Base-by-base conservation (phyloP, 2,797 vertebrate species). In the Octomys mimax region DNA sequence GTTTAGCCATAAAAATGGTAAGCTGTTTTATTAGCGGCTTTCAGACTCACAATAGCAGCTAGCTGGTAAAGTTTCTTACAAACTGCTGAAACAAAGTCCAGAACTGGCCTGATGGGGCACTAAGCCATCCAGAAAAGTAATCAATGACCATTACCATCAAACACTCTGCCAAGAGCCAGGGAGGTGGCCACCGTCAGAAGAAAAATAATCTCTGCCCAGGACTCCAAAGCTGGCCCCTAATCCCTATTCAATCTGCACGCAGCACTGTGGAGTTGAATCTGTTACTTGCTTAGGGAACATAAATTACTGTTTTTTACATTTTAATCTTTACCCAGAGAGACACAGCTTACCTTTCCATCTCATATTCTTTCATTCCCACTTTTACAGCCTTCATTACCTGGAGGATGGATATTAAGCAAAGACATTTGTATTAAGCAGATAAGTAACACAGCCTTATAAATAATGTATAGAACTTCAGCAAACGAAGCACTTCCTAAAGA, bases 301-400 rank as follows among this genome's bases (percentile, higher is more conserved):
- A 93, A 49, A 96, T 84, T 88, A 52, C 91, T 31, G 39, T 36
- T 73, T 86, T 42, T 70, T 73, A 95, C 96, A 94, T 91, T 97
- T 95, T 95, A 92, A 96, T 92, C 98, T 89, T 97, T 93, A 96
- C 73, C 78, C 88, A 57, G 92, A 96, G 90, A 97, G 97, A 97
- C 81, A 93, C 11, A 52, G 78, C 98, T 98, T 98, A 99, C 99
- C 99, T 99, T 96, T 99, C 99, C 99, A 99, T 98, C 98, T 99
- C 99, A 87, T 99, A 99, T 97, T 99, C 99, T 68, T 99, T 99
- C 98, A 99, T 98, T 87, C 99, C 99, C 39, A 99, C 98, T 98
- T 97, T 99, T 88, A 99, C 98, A 3, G 99, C 97, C 97, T 99
- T 99, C 99, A 99, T 99, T 89, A 99, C 96, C 99, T 99, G 92